Evolutionary conservation across 2,797 vertebrate genomes (phyloP).

Genomic region (Austrolebias charrua): DNA sequence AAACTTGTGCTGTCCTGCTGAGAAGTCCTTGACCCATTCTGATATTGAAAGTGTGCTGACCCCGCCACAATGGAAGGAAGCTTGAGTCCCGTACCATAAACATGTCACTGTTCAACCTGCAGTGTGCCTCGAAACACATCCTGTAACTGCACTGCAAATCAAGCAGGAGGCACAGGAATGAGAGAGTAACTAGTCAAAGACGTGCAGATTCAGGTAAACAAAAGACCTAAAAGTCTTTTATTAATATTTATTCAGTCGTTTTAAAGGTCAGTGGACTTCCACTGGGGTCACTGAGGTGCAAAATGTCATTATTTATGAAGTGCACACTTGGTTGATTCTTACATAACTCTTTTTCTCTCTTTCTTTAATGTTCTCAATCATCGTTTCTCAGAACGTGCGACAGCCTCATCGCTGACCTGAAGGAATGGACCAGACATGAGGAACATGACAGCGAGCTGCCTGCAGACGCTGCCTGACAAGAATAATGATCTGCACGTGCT

Average conservation of each 20-base stretch:
- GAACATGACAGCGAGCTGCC: slow-evolving; percentile 54
- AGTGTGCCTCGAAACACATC: slow-evolving; percentile 2
- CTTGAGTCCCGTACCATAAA: slow-evolving; percentile 45
- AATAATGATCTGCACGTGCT: slow-evolving; percentile 62
- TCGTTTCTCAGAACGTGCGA: slow-evolving; percentile 41
- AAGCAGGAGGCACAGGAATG: neutral
- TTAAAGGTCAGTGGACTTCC: slow-evolving; percentile 61
- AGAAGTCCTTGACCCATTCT: slow-evolving; percentile 42
- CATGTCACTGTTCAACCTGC: slow-evolving; percentile 38
- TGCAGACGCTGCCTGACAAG: slow-evolving; percentile 49
- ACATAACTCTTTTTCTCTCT: slow-evolving; percentile 23
- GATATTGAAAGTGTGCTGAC: slow-evolving; percentile 28
- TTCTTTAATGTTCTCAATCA: slow-evolving; percentile 29
- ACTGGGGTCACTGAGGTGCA: slow-evolving; percentile 45
- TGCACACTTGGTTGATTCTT: slow-evolving; percentile 34
- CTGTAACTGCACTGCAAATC: neutral
- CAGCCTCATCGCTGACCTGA: slow-evolving; percentile 47
- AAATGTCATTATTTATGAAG: slow-evolving; percentile 53
- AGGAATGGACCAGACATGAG: slow-evolving; percentile 44
- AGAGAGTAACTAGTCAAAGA: neutral
- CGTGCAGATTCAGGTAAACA: neutral
- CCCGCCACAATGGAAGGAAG: slow-evolving; percentile 16
- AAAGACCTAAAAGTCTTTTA: slow-evolving; percentile 18
- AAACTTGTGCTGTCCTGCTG: slow-evolving; percentile 11
- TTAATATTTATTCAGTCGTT: slow-evolving; percentile 41